Percentiles rank a stretch among this genome's conserved stretches.
These are phyloP conservation scores for Apodemia zela DNA, from an alignment of 2,888 invertebrate species.

Conservation along the genomic window DNA sequence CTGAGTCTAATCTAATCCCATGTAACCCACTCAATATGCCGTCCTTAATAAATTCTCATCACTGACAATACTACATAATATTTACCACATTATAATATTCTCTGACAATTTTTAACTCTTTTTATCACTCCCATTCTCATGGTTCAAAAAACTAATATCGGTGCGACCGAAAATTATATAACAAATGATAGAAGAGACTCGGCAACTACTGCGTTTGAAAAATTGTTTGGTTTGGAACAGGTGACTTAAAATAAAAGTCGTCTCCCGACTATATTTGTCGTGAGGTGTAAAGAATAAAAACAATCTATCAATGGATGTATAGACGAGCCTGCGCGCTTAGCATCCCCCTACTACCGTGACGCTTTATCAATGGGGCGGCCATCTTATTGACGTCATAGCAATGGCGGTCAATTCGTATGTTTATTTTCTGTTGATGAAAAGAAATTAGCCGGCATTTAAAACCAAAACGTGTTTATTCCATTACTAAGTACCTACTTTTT, in stretches of 20 bases:
- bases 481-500: too few relatives aligned
- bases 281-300: conserved; percentile 39
- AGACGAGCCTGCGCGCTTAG: conserved; percentile 48
- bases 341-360: conserved; percentile 43
- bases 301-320: conserved; percentile 70
- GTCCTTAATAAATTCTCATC: too few relatives aligned
- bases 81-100: too few relatives aligned
- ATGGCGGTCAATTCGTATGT: conserved; percentile 40
- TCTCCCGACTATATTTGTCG: conserved; percentile 27
- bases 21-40: too few relatives aligned
- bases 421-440: not conserved
- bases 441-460: not conserved
- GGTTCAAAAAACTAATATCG: too few relatives aligned
- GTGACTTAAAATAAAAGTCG: not conserved
- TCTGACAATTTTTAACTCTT: too few relatives aligned
- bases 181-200: too few relatives aligned
- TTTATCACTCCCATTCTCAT: too few relatives aligned
- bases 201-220: not conserved
- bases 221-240: too few relatives aligned
- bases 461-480: not conserved
- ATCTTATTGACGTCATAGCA: conserved; percentile 70
- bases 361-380: conserved; percentile 69
- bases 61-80: too few relatives aligned
- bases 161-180: too few relatives aligned
- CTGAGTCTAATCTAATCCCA: too few relatives aligned